Evolutionary conservation across 2,888 invertebrate species (phyloP).

Genomic region (Rhorus exstirpatorius): DNA sequence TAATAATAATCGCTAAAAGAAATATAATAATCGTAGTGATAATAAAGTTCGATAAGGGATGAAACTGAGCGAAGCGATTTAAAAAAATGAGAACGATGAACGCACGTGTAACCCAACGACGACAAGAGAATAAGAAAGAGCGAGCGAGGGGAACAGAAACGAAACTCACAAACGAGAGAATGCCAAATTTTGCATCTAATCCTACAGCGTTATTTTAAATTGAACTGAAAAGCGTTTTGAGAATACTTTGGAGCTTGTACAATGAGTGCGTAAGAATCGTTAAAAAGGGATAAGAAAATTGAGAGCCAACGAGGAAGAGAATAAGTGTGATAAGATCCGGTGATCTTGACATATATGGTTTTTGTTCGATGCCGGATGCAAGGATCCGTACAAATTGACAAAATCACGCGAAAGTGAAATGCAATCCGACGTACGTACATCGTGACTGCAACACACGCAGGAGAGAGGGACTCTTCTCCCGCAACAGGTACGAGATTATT

Average conservation of each 20-base stretch:
- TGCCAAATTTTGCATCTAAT: background rate
- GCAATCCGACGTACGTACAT: background rate
- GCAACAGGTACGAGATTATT: conserved; percentile 59
- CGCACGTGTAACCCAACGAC: conserved; percentile 39
- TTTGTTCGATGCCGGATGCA: background rate
- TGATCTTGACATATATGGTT: background rate
- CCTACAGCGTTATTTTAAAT: background rate
- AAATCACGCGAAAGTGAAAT: conserved; percentile 11
- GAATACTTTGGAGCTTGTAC: background rate
- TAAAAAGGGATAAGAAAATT: background rate
- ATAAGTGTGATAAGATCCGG: background rate
- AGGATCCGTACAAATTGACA: background rate
- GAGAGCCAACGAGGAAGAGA: background rate
- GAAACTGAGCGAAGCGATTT: conserved; percentile 10
- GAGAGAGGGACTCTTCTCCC: conserved; percentile 39
- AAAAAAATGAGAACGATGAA: conserved; percentile 21
- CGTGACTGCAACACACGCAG: conserved; percentile 26
- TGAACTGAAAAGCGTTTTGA: background rate
- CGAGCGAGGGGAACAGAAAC: background rate
- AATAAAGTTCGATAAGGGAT: conserved; percentile 13
- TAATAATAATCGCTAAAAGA: background rate
- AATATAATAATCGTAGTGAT: background rate
- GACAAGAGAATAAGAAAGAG: background rate
- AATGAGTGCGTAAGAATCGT: conserved; percentile 11
- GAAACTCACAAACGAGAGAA: conserved; percentile 7